Percentiles rank a stretch among this genome's conserved stretches.
Conservation (phyloP, 2,797 vertebrate genomes). For the Coregonus suidteri region DNA sequence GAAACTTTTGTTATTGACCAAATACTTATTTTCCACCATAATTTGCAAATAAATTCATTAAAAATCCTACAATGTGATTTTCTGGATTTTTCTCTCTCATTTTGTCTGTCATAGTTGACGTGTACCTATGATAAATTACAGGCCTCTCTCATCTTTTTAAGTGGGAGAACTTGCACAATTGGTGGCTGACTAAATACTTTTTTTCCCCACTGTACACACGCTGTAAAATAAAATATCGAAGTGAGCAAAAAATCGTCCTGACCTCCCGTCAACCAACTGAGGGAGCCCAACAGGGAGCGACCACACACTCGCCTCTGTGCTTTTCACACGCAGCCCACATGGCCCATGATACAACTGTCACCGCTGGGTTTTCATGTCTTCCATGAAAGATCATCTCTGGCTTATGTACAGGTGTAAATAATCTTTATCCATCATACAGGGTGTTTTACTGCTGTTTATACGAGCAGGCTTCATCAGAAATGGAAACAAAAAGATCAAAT, state of each 20-base stretch:
- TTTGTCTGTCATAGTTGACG: too few species aligned
- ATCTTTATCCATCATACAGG: constrained; percentile 33
- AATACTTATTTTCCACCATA: too few species aligned
- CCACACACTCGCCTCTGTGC: not conserved
- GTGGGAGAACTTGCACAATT: too few species aligned
- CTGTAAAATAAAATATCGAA: constrained; percentile 36
- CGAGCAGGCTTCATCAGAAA: constrained; percentile 11
- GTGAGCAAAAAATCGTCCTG: constrained; percentile 45
- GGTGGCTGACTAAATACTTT: too few species aligned
- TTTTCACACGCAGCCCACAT: constrained; percentile 5
- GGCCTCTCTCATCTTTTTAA: too few species aligned
- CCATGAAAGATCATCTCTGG: constrained; percentile 28
- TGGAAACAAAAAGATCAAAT: constrained; percentile 17
- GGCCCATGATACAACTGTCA: constrained; percentile 24
- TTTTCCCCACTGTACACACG: constrained; percentile 13
- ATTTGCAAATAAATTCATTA: too few species aligned
- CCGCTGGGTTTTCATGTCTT: constrained; percentile 31
- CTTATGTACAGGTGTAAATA: constrained; percentile 21
- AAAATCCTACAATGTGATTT: too few species aligned
- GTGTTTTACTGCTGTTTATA: constrained; percentile 22
- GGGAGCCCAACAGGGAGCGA: not conserved
- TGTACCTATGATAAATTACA: too few species aligned
- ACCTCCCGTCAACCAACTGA: not conserved
- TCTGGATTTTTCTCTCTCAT: too few species aligned
- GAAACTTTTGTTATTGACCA: too few species aligned